Evolutionary conservation across 2,888 invertebrate genomes (phyloP), one percentile per base, ranked within the genome.

Genomic region (Drosophila limbata): DNA sequence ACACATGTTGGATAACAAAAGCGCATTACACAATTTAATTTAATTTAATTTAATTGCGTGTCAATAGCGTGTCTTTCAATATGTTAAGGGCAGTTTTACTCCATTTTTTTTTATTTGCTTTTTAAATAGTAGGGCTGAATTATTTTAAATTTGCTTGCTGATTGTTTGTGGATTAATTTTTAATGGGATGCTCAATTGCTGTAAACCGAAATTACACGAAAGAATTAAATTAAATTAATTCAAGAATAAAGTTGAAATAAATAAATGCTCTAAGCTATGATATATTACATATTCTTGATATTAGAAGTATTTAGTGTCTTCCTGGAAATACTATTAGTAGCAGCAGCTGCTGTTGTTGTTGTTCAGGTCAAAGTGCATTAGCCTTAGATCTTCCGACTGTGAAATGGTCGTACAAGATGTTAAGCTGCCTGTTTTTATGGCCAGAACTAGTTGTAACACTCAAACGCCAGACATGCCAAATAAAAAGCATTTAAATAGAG

Each of bases 401-500:
- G 53, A 60, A 68, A 82, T 66, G 52, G 56, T 57, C 61, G 57
- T 62, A 65, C 45, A 69, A 66, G 65, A 74, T 80, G 70, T 77
- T 75, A 55, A 51, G 68, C 73, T 84, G 82, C 68, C 65, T 73
- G 72, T 67, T 73, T 81, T 78, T 78, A 80, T 80, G 80, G 65
- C 52, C 60, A 31, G 45, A 47, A 53, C 56, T 51, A 63, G 68
- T 77, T 70, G 68, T 77, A 76, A 62, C 88, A 74, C 81, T 88
- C 80, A 84, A 70, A 77, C 65, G 77, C 74, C 79, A 87, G 84
- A 84, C 89, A 87, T 79, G 89, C 73, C 89, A 84, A 82, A 84
- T 89, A 89, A 87, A 83, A 88, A 65, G 56, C 86, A 57, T 75
- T 81, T 81, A 84, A 84, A 84, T 84, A 87, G 84, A 87, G 88